Evolutionary conservation across 2,113 vertebrate species (phyloP).

Genomic region (Dicaeum eximium): DNA sequence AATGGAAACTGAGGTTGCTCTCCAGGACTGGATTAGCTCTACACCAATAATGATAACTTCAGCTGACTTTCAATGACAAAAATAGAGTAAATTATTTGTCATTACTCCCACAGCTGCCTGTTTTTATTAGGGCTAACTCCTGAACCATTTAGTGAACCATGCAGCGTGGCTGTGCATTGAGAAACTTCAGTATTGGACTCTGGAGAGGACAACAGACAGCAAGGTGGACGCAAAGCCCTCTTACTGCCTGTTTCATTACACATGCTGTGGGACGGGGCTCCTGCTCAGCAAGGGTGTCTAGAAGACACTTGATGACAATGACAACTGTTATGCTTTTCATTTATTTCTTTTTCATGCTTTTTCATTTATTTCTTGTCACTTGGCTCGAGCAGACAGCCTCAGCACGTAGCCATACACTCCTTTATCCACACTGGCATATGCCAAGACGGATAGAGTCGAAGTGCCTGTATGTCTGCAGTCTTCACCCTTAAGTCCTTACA

Average conservation of each 20-base stretch:
- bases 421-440: constrained; percentile 62
- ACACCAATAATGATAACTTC: background rate
- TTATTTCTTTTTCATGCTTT: constrained; percentile 16
- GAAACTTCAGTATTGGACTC: background rate
- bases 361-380: background rate
- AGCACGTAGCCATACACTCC: background rate
- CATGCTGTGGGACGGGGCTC: background rate
- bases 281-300: background rate
- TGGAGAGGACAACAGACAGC: background rate
- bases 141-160: background rate
- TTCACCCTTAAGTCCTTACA: constrained; percentile 40
- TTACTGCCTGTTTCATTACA: background rate
- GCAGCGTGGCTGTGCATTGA: background rate
- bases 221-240: background rate
- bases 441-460: constrained; percentile 48
- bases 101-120: background rate
- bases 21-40: background rate
- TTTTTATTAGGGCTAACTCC: background rate
- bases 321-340: background rate
- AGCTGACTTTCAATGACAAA: background rate
- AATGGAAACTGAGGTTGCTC: background rate
- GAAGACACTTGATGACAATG: background rate
- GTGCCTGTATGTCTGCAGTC: background rate
- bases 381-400: background rate
- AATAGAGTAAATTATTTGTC: background rate